Base-by-base conservation (phyloP, 2,113 vertebrate genomes). In the Sarotherodon lohbergeri region DNA sequence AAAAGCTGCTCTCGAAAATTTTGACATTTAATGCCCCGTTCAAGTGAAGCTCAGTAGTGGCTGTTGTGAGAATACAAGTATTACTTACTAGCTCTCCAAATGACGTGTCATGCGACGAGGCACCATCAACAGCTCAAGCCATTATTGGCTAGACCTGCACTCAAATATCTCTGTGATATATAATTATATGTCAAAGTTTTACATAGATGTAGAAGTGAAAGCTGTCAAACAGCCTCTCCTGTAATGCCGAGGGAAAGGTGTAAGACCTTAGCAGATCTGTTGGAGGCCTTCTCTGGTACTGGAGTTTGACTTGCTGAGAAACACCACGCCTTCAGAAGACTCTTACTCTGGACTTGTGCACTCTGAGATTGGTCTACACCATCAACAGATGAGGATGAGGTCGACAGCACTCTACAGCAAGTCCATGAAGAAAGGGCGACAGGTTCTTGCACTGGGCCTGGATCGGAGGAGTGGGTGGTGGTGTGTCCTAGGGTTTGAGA, bases 311-410 rank as follows among this genome's bases (percentile, higher is more conserved):
- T 86, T 4, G 94, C 95, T 1, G 96, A 91, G 41, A 97, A 97
- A 93, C 97, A 98, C 95, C 97, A 99, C 1, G 95, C 95, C 93
- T 96, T 96, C 76, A 98, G 94, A 91, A 98, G 95, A 43, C 96
- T 96, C 92, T 97, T 97, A 5, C 97, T 97, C 86, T 94, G 97
- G 48, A 88, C 95, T 55, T 95, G 96, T 86, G 97, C 93, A 0
- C 86, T 92, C 2, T 90, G 92, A 85, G 96, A 94, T n/a, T 59
- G 86, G 24, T 86, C 80, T 2, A 82, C 12, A n/a, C 43, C 46
- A 1, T 52, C 9, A 5, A 46, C 24, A 3, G 91, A 85, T 1
- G 94, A 71, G 1, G 91, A 85, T 12, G 94, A 90, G 22, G 68
- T 54, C 0, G 88, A 85, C 22, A 90, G 57, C 0, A 10, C 36